Evolutionary conservation across 2,797 vertebrate species (phyloP), one percentile per base, ranked within the genome.

Genomic region (Scolopax bukidnonensis): DNA sequence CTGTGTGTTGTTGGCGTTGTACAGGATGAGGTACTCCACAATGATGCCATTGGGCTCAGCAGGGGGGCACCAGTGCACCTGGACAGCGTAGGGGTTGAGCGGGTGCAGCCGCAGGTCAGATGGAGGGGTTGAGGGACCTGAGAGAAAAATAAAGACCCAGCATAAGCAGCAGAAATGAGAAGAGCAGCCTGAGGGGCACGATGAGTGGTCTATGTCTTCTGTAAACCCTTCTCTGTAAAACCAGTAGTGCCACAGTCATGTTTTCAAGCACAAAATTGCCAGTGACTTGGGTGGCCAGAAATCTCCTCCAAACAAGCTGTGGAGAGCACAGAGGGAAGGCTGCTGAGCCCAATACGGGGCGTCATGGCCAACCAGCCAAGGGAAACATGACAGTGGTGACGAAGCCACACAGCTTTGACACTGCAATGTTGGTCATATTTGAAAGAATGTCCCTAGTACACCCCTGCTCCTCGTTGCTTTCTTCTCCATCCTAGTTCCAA

Each of bases 11-110:
- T 99, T 99, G 96, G 96, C 97, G 0, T 98, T 99, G 95, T 99
- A 99, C 16, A 99, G 96, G 91, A 99, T 98, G 88, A 97, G 97
- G 94, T 99, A 99, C 96, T 98, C 98, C 96, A 98, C 94, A 6
- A 99, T 99, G 93, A 99, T 98, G 25, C 99, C 99, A 0, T 99
- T 99, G 38, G 99, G 98, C 95, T 99, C 99, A 15, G 98, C 97
- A 0, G 99, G 99, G 43, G 99, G 99, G 90, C 98, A 99, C 99
- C 99, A 99, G 97, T 98, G 99, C 95, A 99, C 98, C 96, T 99
- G 98, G 24, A 99, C 99, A 0, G 99, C 98, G 1, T 98, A 99
- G 0, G 99, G 98, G 63, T 99, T 99, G 94, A 99, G 97, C 0
- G 98, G 98, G 33, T 98, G 99, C 96, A 99, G 98, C 92, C 98